phyloP scores from a whole-genome alignment of 2,797 vertebrate genomes.

The Enteromius radiatus region DNA sequence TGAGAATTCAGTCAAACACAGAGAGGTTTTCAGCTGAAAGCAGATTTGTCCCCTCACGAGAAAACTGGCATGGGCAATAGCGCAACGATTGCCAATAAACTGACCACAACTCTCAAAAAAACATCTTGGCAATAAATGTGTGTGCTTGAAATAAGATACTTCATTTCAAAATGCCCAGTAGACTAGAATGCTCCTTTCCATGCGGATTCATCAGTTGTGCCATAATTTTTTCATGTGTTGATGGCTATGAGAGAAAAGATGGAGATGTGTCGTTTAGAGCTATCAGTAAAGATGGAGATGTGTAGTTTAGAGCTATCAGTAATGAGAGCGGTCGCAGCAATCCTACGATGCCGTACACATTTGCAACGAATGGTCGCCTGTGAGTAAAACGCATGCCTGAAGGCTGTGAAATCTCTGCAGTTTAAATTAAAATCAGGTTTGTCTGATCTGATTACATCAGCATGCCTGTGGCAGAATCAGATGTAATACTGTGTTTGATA shows the following conservation, averaged over 20 bases:
- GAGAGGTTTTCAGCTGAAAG: background rate
- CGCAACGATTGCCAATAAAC: slow-evolving; percentile 27
- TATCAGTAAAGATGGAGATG: background rate
- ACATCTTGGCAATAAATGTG: slow-evolving; percentile 8
- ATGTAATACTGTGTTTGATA: slow-evolving; percentile 31
- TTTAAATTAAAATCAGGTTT: slow-evolving; percentile 43
- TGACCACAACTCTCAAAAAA: slow-evolving; percentile 48
- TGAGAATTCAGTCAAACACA: background rate
- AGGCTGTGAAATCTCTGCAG: slow-evolving; percentile 23
- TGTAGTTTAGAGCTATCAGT: background rate
- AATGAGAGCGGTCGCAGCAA: slow-evolving; percentile 31
- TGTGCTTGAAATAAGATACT: slow-evolving; percentile 31
- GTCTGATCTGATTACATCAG: slow-evolving; percentile 42
- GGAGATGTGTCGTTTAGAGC: background rate
- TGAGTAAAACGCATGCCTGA: slow-evolving; percentile 31
- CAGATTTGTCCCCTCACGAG: background rate
- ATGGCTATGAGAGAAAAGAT: slow-evolving; percentile 12
- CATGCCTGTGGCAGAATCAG: slow-evolving; percentile 5
- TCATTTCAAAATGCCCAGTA: slow-evolving; percentile 6
- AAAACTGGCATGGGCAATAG: slow-evolving; percentile 21
- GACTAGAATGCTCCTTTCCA: slow-evolving; percentile 7
- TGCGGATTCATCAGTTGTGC: slow-evolving; percentile 15
- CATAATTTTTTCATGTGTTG: background rate
- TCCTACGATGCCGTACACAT: slow-evolving; percentile 23
- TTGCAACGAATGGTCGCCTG: slow-evolving; percentile 43